Evolutionary conservation across 2,113 vertebrate genomes (phyloP).

Genomic region (Machaerirhynchus nigripectus): DNA sequence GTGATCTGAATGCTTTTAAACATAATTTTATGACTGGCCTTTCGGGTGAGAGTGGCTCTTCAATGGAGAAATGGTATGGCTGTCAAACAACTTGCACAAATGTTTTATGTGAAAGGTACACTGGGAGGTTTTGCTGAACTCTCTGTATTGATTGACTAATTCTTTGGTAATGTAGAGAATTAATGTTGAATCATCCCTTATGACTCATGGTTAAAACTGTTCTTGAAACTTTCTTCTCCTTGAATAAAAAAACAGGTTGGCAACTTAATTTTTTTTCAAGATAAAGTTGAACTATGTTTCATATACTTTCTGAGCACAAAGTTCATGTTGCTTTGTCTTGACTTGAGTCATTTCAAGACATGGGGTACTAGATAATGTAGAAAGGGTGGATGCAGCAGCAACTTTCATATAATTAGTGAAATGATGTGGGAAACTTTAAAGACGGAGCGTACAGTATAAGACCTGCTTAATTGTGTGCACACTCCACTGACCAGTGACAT

Average conservation of each 20-base stretch:
- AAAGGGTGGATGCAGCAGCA: not conserved
- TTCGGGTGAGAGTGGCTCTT: not conserved
- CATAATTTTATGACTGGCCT: not conserved
- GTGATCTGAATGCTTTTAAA: not conserved
- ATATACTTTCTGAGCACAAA: not conserved
- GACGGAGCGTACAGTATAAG: not conserved
- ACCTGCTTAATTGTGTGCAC: not conserved
- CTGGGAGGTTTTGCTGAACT: not conserved
- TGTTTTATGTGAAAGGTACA: not conserved
- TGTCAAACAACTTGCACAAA: not conserved
- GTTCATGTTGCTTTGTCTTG: not conserved
- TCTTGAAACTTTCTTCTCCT: not conserved
- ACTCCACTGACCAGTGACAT: not conserved
- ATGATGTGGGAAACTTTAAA: not conserved
- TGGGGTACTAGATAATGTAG: not conserved
- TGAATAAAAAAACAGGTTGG: not conserved
- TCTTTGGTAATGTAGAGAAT: not conserved
- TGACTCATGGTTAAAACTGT: not conserved
- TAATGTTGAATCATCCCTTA: not conserved
- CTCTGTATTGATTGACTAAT: not conserved
- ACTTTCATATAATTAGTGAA: not conserved
- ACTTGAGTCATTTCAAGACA: not conserved
- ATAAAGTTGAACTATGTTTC: not conserved
- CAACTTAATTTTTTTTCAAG: not conserved
- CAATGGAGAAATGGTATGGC: not conserved